Evolutionary conservation across 2,113 vertebrate species (phyloP).

Genomic region (Chunga burmeisteri): DNA sequence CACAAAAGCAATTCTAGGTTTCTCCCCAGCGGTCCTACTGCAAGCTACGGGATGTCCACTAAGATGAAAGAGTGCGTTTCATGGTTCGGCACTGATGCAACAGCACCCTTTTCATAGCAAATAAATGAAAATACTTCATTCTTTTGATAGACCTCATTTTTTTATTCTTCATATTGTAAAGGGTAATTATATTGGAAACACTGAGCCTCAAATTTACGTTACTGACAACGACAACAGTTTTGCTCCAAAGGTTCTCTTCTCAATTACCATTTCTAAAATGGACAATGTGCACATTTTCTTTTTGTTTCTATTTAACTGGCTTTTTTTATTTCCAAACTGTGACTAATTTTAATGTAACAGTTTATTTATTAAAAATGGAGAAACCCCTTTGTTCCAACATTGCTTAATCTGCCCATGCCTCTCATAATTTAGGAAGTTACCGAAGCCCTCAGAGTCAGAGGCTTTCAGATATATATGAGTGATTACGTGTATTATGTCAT

Average conservation of each 20-base stretch:
- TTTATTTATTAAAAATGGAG: slow-evolving; percentile 26
- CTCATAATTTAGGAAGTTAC: not conserved
- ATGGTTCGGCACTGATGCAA: not conserved
- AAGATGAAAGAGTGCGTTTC: not conserved
- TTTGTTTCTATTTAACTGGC: not conserved
- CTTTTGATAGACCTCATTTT: not conserved
- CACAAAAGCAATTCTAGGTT: not conserved
- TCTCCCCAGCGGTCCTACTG: not conserved
- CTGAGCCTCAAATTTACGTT: not conserved
- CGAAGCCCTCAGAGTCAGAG: not conserved
- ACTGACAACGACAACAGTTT: not conserved
- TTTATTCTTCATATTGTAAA: not conserved
- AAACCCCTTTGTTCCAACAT: not conserved
- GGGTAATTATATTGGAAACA: not conserved
- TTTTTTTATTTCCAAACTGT: not conserved
- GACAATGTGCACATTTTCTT: not conserved
- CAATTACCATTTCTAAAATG: not conserved
- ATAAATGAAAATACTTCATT: not conserved
- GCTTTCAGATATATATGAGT: not conserved
- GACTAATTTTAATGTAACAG: slow-evolving; percentile 10
- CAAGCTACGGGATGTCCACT: not conserved
- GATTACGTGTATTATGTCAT: not conserved
- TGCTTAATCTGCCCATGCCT: not conserved
- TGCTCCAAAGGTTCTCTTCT: not conserved
- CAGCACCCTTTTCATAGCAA: not conserved